A percentile compares a stretch with the other conserved stretches of the same genome.
Evolutionary conservation across 92 coral and sea anemone species (phyloP).

Genomic region (Umimayanthus chanpuru): DNA sequence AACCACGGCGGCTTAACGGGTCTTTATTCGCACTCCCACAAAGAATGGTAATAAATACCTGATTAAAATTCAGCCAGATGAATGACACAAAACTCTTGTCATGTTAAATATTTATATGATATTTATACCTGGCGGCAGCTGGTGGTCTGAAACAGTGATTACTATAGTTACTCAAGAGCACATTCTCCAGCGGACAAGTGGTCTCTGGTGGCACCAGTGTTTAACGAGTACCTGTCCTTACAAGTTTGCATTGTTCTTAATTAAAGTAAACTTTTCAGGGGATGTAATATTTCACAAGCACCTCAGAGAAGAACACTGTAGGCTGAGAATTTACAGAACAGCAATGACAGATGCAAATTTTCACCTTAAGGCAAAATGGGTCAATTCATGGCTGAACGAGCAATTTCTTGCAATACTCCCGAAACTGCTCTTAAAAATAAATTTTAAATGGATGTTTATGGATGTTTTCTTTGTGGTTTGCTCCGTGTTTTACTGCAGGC

Average conservation of each 20-base stretch:
- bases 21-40: background rate
- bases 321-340: background rate
- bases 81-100: conserved; percentile 62
- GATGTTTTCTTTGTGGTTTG: background rate
- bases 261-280: conserved; percentile 1
- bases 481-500: background rate
- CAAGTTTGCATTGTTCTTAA: background rate
- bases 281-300: background rate
- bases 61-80: conserved; percentile 48
- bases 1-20: background rate
- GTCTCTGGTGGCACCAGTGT: conserved; percentile 14
- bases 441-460: background rate
- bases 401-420: background rate
- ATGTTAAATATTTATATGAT: conserved; percentile 60
- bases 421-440: background rate
- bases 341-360: conserved; percentile 30
- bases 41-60: conserved; percentile 32
- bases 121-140: conserved; percentile 34
- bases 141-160: conserved; percentile 16
- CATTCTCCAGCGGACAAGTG: background rate
- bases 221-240: background rate
- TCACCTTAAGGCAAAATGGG: background rate
- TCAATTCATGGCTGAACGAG: background rate
- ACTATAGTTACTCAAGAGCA: conserved; percentile 24
- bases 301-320: background rate